Evolutionary conservation across 2,888 invertebrate species (phyloP).

Genomic region (Acronicta leporina): DNA sequence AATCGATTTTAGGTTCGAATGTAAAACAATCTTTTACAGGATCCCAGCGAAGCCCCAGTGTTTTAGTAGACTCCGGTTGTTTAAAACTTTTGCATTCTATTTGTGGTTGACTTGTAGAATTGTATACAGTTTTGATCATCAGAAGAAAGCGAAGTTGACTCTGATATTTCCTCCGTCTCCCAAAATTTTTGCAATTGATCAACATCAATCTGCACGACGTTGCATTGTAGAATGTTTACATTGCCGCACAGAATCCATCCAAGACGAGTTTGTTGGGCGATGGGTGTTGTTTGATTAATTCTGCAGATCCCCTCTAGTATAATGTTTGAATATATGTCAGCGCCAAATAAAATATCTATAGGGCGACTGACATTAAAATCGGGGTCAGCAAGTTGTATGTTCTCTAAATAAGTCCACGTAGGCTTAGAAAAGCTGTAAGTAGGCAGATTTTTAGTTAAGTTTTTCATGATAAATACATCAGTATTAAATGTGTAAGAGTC

Average conservation of each 20-base stretch:
- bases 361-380: neutral
- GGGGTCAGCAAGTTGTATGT: neutral
- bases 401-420: neutral
- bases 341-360: neutral
- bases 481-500: neutral
- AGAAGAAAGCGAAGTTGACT: neutral
- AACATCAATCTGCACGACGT: neutral
- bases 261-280: neutral
- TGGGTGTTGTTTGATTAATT: neutral
- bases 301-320: neutral
- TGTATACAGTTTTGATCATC: neutral
- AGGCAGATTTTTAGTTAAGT: neutral
- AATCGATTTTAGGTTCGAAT: slow-evolving; percentile 11
- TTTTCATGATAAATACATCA: neutral
- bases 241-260: neutral
- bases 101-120: neutral
- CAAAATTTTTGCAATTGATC: neutral
- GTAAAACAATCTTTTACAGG: slow-evolving; percentile 22
- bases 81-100: slow-evolving; percentile 16
- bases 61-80: slow-evolving; percentile 18
- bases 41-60: slow-evolving; percentile 36
- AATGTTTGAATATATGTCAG: neutral
- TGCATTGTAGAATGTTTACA: neutral
- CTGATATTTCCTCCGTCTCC: neutral
- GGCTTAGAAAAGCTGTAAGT: neutral